phyloP scores from a whole-genome alignment of 1,140 invertebrate genomes.

The Drosophila tristis region DNA sequence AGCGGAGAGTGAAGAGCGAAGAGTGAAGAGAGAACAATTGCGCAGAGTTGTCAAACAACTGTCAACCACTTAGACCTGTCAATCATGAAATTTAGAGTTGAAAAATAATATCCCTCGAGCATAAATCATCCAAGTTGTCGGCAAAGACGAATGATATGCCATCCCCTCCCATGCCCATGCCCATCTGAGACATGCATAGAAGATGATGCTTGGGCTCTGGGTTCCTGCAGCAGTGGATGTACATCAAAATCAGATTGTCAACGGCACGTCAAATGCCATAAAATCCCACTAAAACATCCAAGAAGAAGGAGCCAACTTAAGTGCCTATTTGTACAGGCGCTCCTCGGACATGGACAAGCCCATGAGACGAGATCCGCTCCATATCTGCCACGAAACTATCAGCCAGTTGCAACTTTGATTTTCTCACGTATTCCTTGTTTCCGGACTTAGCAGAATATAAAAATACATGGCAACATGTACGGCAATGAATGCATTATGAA shows the following conservation, averaged over 20 bases:
- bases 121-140: conserved; percentile 69
- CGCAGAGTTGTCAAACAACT: conserved; percentile 82
- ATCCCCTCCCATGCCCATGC: not conserved
- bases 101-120: conserved; percentile 59
- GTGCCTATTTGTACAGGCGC: conserved; percentile 61
- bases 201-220: conserved; percentile 27
- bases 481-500: no score
- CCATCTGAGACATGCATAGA: conserved; percentile 30
- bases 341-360: conserved; percentile 37
- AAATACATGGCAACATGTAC: conserved; percentile 1
- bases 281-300: conserved; percentile 67
- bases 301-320: conserved; percentile 64
- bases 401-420: conserved; percentile 42
- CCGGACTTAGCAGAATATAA: conserved; percentile 44
- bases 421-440: conserved; percentile 84
- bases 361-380: conserved; percentile 20
- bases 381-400: conserved; percentile 31
- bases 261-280: conserved; percentile 77
- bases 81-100: conserved; percentile 76
- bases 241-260: conserved; percentile 77
- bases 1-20: not conserved
- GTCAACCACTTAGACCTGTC: conserved; percentile 83
- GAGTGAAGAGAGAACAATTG: conserved; percentile 50
- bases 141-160: conserved; percentile 40
- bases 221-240: conserved; percentile 61